Conservation (phyloP, 1,140 invertebrate species). For the Nilaparvata lugens region DNA sequence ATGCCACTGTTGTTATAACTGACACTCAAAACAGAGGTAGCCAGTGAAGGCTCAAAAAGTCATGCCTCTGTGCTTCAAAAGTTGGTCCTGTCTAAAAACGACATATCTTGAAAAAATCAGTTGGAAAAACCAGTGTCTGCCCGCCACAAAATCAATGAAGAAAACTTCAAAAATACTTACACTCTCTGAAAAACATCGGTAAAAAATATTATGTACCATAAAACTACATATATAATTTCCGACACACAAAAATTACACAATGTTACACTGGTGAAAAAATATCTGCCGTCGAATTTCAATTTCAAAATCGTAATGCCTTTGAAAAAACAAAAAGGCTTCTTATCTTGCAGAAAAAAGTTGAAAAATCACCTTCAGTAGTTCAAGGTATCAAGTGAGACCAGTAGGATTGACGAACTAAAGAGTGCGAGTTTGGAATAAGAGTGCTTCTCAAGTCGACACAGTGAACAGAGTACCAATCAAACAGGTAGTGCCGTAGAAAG, state of each 20-base stretch:
- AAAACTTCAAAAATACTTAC: conserved; percentile 22
- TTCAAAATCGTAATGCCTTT: not conserved
- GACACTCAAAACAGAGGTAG: conserved; percentile 17
- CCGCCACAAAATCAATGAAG: conserved; percentile 15
- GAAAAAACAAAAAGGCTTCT: conserved; percentile 13
- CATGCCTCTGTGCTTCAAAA: conserved; percentile 16
- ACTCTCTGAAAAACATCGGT: conserved; percentile 23
- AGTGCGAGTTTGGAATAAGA: conserved; percentile 15
- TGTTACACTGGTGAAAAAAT: not conserved
- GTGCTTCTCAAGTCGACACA: conserved; percentile 11
- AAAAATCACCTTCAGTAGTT: not conserved
- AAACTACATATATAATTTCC: not conserved
- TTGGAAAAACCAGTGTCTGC: conserved; percentile 20
- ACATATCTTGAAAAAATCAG: conserved; percentile 21
- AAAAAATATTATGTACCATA: not conserved
- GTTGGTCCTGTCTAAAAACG: conserved; percentile 14
- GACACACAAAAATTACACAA: conserved; percentile 1
- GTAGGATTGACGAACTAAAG: conserved; percentile 17
- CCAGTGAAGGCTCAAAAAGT: conserved; percentile 16
- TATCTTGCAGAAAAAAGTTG: conserved; percentile 10
- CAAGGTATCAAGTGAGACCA: conserved; percentile 2
- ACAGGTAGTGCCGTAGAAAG: conserved; percentile 49
- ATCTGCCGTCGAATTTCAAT: too few species aligned
- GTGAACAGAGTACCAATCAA: conserved; percentile 21
- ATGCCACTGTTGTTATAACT: conserved; percentile 46